Percentiles rank a stretch among this genome's conserved stretches.
phyloP scores from a whole-genome alignment of 2,797 vertebrate species.

The Crocidura indochinensis region DNA sequence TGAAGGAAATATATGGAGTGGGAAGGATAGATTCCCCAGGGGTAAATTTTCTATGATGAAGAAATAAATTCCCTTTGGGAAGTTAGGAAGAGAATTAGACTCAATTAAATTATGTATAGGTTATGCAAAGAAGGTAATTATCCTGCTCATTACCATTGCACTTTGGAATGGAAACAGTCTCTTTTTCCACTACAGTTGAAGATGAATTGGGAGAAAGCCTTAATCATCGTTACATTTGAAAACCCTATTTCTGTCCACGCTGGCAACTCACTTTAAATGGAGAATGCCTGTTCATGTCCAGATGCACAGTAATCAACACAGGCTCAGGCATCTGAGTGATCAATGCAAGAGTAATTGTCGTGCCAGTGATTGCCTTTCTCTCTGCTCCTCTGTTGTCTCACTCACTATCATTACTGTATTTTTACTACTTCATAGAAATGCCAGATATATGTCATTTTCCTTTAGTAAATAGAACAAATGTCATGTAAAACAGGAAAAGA shows the following conservation, averaged over 20 bases:
- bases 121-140: constrained; percentile 66
- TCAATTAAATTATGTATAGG: constrained; percentile 66
- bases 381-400: constrained; percentile 12
- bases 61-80: constrained; percentile 27
- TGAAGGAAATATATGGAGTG: background rate
- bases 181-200: constrained; percentile 31
- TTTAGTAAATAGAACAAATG: constrained; percentile 37
- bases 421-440: constrained; percentile 28
- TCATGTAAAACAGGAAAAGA: background rate
- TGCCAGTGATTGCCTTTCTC: background rate
- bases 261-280: background rate
- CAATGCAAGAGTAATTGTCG: background rate
- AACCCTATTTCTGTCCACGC: background rate
- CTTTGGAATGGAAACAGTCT: constrained; percentile 40
- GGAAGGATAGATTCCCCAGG: constrained; percentile 1
- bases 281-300: background rate
- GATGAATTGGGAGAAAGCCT: constrained; percentile 12
- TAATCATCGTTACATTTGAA: constrained; percentile 43
- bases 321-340: background rate
- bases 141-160: constrained; percentile 30
- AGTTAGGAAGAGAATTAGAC: constrained; percentile 46
- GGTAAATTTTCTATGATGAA: constrained; percentile 49
- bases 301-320: background rate
- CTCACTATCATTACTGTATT: background rate
- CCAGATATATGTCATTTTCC: constrained; percentile 30